phyloP scores from a whole-genome alignment of 2,113 vertebrate genomes.

The Cyrtonyx montezumae region DNA sequence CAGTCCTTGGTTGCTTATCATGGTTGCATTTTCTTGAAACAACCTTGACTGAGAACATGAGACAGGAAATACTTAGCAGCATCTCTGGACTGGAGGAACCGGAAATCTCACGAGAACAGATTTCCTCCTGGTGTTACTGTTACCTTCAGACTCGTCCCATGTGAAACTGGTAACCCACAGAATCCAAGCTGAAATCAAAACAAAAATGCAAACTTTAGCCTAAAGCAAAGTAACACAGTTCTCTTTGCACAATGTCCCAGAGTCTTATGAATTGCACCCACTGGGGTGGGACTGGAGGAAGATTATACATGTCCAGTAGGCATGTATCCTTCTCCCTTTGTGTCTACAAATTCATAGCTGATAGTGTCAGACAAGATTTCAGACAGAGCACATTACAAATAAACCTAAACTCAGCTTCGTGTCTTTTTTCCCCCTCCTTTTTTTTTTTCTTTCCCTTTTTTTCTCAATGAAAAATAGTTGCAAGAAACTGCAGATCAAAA shows the following conservation, averaged over 20 bases:
- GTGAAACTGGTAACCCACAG: not conserved
- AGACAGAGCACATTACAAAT: not conserved
- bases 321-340: not conserved
- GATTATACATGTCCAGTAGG: not conserved
- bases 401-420: not conserved
- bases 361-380: not conserved
- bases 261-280: fast-evolving
- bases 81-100: not conserved
- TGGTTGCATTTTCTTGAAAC: not conserved
- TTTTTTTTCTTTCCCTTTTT: not conserved
- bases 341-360: not conserved
- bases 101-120: not conserved
- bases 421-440: not conserved
- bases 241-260: not conserved
- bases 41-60: not conserved
- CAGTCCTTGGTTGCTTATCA: not conserved
- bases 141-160: not conserved
- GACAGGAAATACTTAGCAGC: not conserved
- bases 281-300: not conserved
- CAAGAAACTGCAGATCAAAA: not conserved
- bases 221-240: not conserved
- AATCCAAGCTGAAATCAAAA: not conserved
- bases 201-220: not conserved
- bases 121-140: not conserved
- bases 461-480: not conserved